A percentile compares a stretch with the other conserved stretches of the same genome.
phyloP scores from a whole-genome alignment of 1,140 invertebrate species.

The Lamellibrachia luymesi region DNA sequence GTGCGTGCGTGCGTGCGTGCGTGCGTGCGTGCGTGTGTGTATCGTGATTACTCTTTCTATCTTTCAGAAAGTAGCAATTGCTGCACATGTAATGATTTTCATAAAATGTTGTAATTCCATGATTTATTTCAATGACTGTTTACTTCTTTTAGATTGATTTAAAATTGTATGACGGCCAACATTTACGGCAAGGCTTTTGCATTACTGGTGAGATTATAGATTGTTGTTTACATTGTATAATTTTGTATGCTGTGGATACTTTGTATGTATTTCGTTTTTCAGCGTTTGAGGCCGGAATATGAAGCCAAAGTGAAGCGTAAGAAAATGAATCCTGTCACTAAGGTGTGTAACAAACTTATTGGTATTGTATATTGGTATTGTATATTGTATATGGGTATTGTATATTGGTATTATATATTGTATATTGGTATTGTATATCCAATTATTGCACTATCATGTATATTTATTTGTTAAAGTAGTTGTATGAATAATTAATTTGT shows the following conservation, averaged over 20 bases:
- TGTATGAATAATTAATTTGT: no score
- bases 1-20: no score
- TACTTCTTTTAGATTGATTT: background rate
- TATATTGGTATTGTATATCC: no score
- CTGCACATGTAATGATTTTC: background rate
- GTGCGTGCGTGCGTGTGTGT: no score
- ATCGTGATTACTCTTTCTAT: background rate
- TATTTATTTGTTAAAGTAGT: no score
- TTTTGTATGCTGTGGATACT: background rate
- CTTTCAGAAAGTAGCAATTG: background rate
- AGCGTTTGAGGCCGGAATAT: slow-evolving; percentile 22
- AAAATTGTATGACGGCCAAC: background rate
- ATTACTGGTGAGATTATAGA: background rate
- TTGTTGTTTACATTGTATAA: background rate
- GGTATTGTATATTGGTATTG: background rate
- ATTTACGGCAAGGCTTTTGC: background rate
- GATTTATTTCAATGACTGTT: background rate
- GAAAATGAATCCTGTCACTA: slow-evolving; percentile 22
- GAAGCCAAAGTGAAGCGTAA: slow-evolving; percentile 11
- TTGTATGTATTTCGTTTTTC: slow-evolving; percentile 21
- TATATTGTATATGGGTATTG: background rate
- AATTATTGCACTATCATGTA: no score
- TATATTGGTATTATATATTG: background rate
- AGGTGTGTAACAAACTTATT: slow-evolving; percentile 11
- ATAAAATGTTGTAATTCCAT: background rate